Evolutionary conservation across 1,140 invertebrate genomes (phyloP).

Genomic region (Lethocerus indicus): DNA sequence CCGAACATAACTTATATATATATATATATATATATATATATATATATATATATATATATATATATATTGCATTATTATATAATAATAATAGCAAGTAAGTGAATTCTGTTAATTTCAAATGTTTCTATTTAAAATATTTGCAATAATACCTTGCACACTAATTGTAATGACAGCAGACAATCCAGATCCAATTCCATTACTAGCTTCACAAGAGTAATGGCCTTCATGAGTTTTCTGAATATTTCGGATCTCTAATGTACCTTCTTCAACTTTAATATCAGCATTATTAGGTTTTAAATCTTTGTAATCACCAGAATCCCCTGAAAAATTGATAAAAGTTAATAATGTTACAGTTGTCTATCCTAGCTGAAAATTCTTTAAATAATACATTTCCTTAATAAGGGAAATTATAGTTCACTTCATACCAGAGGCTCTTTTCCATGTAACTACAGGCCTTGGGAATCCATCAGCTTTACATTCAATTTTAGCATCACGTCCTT

Average conservation of each 20-base stretch:
- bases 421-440: constrained; percentile 87
- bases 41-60: too few species aligned
- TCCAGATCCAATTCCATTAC: constrained; percentile 87
- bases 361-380: neutral
- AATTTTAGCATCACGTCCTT: constrained; percentile 78
- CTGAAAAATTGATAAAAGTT: constrained; percentile 27
- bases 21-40: too few species aligned
- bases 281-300: constrained; percentile 78
- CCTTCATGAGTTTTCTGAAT: constrained; percentile 87
- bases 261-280: constrained; percentile 78
- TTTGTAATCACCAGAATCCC: constrained; percentile 78
- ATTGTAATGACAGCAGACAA: constrained; percentile 83
- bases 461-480: constrained; percentile 94
- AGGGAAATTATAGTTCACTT: neutral
- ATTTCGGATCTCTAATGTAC: constrained; percentile 70
- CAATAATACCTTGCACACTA: constrained; percentile 78
- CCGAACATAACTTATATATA: too few species aligned
- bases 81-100: too few species aligned
- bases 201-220: constrained; percentile 89
- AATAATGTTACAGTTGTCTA: too few species aligned
- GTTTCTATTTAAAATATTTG: too few species aligned
- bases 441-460: constrained; percentile 79
- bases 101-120: too few species aligned
- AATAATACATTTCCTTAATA: neutral
- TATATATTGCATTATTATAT: too few species aligned